Percentiles rank a stretch among this genome's conserved stretches.
Evolutionary conservation across 1,140 invertebrate genomes (phyloP).

Genomic region (Lepeophtheirus salmonis): DNA sequence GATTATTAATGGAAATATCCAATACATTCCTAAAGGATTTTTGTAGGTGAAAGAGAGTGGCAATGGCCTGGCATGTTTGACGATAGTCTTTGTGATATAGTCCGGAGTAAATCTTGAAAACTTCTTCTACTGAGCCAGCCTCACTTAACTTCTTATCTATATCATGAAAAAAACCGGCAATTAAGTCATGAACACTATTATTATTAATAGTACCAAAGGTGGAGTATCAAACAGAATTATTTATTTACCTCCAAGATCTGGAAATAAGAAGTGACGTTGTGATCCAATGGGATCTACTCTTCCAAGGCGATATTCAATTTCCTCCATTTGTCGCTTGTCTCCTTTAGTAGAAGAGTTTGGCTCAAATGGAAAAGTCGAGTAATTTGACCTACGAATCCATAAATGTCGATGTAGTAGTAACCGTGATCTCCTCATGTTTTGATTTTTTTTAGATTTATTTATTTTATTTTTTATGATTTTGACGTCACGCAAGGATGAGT

Average conservation of each 20-base stretch:
- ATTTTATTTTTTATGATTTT: too few species aligned
- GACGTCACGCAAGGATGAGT: too few species aligned
- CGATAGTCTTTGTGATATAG: not conserved
- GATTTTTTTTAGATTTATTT: too few species aligned
- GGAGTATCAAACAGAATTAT: not conserved
- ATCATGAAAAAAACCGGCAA: not conserved
- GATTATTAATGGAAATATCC: not conserved
- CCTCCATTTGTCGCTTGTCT: too few species aligned
- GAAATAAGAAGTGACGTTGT: not conserved
- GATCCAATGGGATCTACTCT: not conserved
- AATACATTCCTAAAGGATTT: not conserved
- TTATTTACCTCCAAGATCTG: not conserved
- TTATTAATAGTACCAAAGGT: not conserved
- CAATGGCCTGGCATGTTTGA: not conserved
- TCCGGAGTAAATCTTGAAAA: not conserved
- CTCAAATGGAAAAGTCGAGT: too few species aligned
- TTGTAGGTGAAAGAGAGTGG: not conserved
- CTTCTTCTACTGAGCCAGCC: not conserved
- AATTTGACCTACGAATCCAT: too few species aligned
- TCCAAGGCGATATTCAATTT: not conserved
- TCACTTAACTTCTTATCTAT: not conserved
- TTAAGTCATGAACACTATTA: not conserved
- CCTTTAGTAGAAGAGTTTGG: too few species aligned
- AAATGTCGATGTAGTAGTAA: too few species aligned
- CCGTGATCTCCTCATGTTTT: too few species aligned